phyloP scores from a whole-genome alignment of 2,113 vertebrate species.

The Pterocles orientalis region DNA sequence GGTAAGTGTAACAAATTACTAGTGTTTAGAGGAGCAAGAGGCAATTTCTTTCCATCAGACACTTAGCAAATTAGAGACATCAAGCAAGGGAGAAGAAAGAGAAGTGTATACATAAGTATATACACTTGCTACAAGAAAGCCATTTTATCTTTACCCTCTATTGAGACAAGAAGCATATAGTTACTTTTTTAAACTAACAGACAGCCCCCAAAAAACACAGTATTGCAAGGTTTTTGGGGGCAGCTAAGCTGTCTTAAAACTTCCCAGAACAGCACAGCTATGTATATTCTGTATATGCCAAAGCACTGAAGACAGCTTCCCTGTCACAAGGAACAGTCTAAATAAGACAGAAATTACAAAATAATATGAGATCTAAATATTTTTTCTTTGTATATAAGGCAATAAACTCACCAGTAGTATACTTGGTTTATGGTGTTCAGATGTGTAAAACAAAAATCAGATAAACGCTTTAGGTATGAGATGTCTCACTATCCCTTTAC shows the following conservation, averaged over 20 bases:
- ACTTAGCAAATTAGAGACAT: neutral
- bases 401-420: neutral
- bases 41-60: neutral
- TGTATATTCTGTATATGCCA: neutral
- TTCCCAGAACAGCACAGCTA: neutral
- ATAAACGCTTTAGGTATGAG: neutral
- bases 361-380: neutral
- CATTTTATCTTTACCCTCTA: neutral
- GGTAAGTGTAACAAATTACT: neutral
- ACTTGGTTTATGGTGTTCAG: neutral
- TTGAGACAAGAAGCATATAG: neutral
- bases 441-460: neutral
- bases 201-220: neutral
- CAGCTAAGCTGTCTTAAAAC: neutral
- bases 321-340: neutral
- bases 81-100: neutral
- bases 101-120: neutral
- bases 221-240: too few species aligned
- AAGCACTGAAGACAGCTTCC: neutral
- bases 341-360: neutral
- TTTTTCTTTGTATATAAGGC: neutral
- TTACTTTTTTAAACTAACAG: neutral
- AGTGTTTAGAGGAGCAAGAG: neutral
- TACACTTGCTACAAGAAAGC: neutral
- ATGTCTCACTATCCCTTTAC: neutral